Evolutionary conservation across 2,888 invertebrate species (phyloP).

Genomic region (Prosapia bicincta): DNA sequence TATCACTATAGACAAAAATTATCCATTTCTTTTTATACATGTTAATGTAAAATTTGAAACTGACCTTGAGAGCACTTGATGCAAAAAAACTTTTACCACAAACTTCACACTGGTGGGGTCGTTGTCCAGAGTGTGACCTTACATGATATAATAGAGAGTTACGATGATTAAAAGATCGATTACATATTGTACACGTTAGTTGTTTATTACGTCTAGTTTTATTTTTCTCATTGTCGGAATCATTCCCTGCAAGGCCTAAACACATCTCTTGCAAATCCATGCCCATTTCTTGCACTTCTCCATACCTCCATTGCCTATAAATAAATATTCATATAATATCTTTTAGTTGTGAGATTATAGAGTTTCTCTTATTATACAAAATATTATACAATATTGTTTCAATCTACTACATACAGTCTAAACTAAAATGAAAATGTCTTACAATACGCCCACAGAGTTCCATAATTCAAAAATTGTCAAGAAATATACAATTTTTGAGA

Average conservation of each 20-base stretch:
- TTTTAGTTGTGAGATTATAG: too few relatives aligned
- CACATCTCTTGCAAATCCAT: conserved; percentile 24
- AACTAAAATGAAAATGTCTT: too few relatives aligned
- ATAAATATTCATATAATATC: too few relatives aligned
- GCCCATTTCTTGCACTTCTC: conserved; percentile 13
- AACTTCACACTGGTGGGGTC: conserved; percentile 72
- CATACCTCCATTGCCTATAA: conserved; percentile 25
- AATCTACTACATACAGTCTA: too few relatives aligned
- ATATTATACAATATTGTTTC: too few relatives aligned
- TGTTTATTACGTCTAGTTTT: conserved; percentile 40
- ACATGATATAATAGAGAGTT: conserved; percentile 83
- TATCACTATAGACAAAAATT: too few relatives aligned
- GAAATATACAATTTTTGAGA: too few relatives aligned
- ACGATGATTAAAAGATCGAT: conserved; percentile 70
- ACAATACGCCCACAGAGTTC: too few relatives aligned
- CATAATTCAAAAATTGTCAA: too few relatives aligned
- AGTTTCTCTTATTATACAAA: too few relatives aligned
- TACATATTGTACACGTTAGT: conserved; percentile 63
- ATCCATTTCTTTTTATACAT: too few relatives aligned
- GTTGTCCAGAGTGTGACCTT: conserved; percentile 72
- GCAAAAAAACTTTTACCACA: conserved; percentile 85
- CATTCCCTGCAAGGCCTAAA: conserved; percentile 1
- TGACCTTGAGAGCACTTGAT: conserved; percentile 72
- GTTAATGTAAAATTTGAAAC: too few relatives aligned
- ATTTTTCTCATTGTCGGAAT: neutral